Base-by-base conservation (phyloP, 2,888 invertebrate genomes). In the Syrphus vitripennis region DNA sequence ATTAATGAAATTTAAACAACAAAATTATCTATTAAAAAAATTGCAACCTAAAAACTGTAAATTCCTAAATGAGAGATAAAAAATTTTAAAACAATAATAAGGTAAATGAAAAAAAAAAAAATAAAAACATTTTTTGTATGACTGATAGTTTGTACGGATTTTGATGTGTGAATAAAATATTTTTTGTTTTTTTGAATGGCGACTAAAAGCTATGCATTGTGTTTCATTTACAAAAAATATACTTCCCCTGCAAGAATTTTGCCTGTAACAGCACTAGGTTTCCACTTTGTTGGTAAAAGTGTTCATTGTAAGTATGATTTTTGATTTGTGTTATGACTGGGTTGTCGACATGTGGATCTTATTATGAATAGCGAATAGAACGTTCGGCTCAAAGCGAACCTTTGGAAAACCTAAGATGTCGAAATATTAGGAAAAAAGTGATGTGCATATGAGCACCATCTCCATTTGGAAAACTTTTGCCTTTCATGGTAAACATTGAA, bases 101-200 rank as follows among this genome's bases (percentile, higher is more conserved):
- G n/a, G n/a, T 40, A 16, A 45, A 72, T 29, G 31, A 63, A 26
- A 40, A 40, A 26, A n/a, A 69, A 37, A 71, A 29, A 21, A 48
- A 31, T 26, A n/a, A 69, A 53, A 77, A 67, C 59, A 69, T 59
- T 75, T 88, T 88, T 88, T 91, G 92, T 91, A 91, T 92, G 92
- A 92, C 91, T 92, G 92, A 92, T 92, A 92, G 92, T 89, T 91
- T 92, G 91, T 92, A 92, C 91, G 91, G 75, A 82, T 82, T 86
- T 82, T 86, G 86, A 86, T 78, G 86, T 82, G 86, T 86, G 86
- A 86, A 86, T 86, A 86, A 86, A 86, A 16, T 74, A 61, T 19
- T 61, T 65, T 65, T 65, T 40, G 26, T 69, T 80, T 82, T 84
- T 86, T 86, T 86, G 86, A 86, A 86, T 86, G 84, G 78, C 82